Evolutionary conservation across 2,888 invertebrate species (phyloP), one percentile per base, ranked within the genome.

Genomic region (Drosophila pseudotakahashii): DNA sequence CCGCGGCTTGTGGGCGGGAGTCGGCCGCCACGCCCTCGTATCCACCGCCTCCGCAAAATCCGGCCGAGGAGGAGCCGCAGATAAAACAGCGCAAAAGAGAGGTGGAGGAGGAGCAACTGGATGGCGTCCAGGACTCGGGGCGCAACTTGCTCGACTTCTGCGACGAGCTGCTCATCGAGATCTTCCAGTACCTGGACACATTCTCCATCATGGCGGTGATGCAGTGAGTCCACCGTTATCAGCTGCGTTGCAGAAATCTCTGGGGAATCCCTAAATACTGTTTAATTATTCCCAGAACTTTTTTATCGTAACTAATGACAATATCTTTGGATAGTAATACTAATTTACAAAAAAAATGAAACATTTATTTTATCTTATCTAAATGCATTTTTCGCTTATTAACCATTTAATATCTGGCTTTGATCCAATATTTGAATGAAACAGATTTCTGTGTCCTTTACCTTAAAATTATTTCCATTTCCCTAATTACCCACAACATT

Each of bases 151-250:
- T 86, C 14, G 77, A 78, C 30, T 87, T 92, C 50, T 89, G 91
- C 62, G 91, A 92, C 78, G 92, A 92, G 70, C 64, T 92, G 36
- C 80, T 92, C 0, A 87, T 89, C 54, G 91, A 92, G 73, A 92
- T 92, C 54, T 89, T 92, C 13, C 90, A 89, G 57, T 77, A 90
- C 84, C 73, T 92, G 61, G 91, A 92, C 71, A 80, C 91, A 3
- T 85, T 88, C 58, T 78, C 91, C 7, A 77, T 92, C 37, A 59
- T 90, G 69, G 84, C 89, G 2, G 67, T 92, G 59, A 89, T 89
- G 84, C 89, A 88, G 92, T 92, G 75, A 78, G 82, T 77, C 23
- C 6, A 10, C 11, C 37, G 13, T 14, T 26, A 32, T 41, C 26
- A 53, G 13, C 11, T 37, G 51, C 11, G 7, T 19, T 19, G 19